Evolutionary conservation across 2,797 vertebrate genomes (phyloP).

Genomic region (Scyliorhinus canicula): DNA sequence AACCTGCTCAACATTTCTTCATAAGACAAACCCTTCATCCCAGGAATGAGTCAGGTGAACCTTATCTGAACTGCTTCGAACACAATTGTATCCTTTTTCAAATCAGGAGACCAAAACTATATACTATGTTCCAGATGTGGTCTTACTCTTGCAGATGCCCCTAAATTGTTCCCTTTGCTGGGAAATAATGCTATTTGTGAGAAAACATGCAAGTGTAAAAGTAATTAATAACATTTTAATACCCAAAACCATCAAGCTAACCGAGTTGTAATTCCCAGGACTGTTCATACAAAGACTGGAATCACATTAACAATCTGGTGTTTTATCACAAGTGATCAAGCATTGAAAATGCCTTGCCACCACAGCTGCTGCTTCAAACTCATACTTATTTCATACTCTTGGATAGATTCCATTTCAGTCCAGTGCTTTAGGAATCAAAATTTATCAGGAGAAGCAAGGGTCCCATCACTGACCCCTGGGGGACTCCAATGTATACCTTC

Average conservation of each 20-base stretch:
- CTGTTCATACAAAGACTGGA: neutral
- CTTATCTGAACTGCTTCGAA: too few relatives aligned
- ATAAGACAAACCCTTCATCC: too few relatives aligned
- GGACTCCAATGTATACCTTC: too few relatives aligned
- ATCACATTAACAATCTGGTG: neutral
- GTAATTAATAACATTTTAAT: neutral
- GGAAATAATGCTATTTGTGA: neutral
- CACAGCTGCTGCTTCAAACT: neutral
- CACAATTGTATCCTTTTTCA: too few relatives aligned
- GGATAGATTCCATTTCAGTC: neutral
- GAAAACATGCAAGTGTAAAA: neutral
- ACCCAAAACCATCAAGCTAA: neutral
- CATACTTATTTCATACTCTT: neutral
- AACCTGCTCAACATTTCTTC: too few relatives aligned
- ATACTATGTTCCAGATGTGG: too few relatives aligned
- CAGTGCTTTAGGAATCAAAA: neutral
- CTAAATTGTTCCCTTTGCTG: neutral
- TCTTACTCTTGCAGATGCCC: neutral
- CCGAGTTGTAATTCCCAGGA: neutral
- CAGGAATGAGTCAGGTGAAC: too few relatives aligned
- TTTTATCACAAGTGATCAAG: neutral
- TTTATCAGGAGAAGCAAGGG: too few relatives aligned
- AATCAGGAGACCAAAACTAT: too few relatives aligned
- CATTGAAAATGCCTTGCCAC: neutral
- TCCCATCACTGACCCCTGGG: too few relatives aligned